phyloP scores from a whole-genome alignment of 2,888 invertebrate genomes.

The Baronia brevicornis region DNA sequence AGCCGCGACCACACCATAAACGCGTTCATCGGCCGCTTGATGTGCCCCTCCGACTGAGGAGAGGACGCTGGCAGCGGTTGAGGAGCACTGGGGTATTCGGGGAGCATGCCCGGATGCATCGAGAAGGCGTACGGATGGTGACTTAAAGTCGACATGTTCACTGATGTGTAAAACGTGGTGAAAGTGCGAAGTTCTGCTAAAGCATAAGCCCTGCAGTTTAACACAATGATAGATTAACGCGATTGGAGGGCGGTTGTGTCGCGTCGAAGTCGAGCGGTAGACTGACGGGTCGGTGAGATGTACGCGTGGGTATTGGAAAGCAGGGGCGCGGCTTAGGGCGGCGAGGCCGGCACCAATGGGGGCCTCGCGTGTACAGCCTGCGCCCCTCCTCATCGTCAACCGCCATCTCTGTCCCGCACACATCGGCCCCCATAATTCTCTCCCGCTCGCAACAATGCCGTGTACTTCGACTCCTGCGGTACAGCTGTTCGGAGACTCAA shows the following conservation, averaged over 20 bases:
- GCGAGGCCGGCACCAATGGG: constrained; percentile 54
- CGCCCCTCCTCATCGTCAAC: constrained; percentile 47
- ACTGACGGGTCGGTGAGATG: constrained; percentile 51
- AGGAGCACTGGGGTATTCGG: constrained; percentile 58
- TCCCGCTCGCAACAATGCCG: constrained; percentile 44
- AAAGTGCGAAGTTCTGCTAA: constrained; percentile 35
- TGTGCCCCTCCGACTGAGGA: constrained; percentile 82
- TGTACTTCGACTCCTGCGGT: constrained; percentile 43
- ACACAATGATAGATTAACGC: constrained; percentile 62
- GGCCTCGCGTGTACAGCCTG: constrained; percentile 43
- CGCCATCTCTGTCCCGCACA: constrained; percentile 34
- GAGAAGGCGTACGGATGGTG: constrained; percentile 73
- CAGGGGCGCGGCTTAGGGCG: constrained; percentile 42
- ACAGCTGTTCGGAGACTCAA: constrained; percentile 63
- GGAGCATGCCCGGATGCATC: constrained; percentile 68
- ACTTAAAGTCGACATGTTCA: constrained; percentile 63
- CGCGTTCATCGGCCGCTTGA: constrained; percentile 98
- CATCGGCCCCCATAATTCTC: constrained; percentile 27
- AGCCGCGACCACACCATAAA: constrained; percentile 98
- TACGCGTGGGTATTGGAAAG: constrained; percentile 43
- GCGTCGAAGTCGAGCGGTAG: constrained; percentile 65
- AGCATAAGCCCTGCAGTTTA: constrained; percentile 57
- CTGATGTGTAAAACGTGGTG: constrained; percentile 22
- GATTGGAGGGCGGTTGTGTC: constrained; percentile 54
- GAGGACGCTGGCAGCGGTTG: constrained; percentile 65